These are phyloP conservation scores for Neoniphon sammara DNA, from an alignment of 2,797 vertebrate species.

Conservation along the genomic window DNA sequence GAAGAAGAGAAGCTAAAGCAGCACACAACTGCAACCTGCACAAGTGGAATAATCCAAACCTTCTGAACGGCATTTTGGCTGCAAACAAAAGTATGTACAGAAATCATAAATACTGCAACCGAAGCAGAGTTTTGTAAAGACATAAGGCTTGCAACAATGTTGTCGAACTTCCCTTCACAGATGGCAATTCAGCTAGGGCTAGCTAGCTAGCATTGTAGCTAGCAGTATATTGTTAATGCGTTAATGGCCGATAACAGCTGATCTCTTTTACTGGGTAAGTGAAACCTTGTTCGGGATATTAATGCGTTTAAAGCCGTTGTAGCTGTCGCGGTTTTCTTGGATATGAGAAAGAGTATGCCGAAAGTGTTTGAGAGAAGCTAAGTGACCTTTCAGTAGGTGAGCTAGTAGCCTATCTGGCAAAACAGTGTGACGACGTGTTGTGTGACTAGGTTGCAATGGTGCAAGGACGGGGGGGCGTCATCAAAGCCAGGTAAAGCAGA, in stretches of 20 bases:
- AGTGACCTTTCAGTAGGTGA: conserved; percentile 49
- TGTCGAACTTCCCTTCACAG: neutral
- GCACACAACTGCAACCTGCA: conserved; percentile 59
- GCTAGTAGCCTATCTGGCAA: conserved; percentile 53
- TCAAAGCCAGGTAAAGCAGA: conserved; percentile 67
- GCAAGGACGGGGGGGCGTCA: conserved; percentile 74
- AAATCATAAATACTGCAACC: neutral
- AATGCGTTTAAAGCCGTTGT: accelerated
- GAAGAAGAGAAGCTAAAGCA: conserved; percentile 39
- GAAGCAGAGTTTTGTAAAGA: neutral
- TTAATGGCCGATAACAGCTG: conserved; percentile 35
- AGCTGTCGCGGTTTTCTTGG: neutral
- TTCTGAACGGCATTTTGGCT: conserved; percentile 10
- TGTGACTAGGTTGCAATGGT: conserved; percentile 75
- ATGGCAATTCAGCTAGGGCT: conserved; percentile 25
- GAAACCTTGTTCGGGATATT: neutral
- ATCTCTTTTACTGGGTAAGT: conserved; percentile 15
- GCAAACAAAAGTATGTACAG: conserved; percentile 34
- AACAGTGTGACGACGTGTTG: conserved; percentile 77
- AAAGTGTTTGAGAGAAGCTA: neutral
- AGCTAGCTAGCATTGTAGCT: conserved; percentile 58
- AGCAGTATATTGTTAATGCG: conserved; percentile 27
- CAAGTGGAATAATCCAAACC: conserved; percentile 38
- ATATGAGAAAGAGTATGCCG: no score
- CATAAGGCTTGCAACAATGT: neutral